These are phyloP conservation scores for Seira ritae DNA, from an alignment of 2,888 invertebrate genomes.

Conservation along the genomic window DNA sequence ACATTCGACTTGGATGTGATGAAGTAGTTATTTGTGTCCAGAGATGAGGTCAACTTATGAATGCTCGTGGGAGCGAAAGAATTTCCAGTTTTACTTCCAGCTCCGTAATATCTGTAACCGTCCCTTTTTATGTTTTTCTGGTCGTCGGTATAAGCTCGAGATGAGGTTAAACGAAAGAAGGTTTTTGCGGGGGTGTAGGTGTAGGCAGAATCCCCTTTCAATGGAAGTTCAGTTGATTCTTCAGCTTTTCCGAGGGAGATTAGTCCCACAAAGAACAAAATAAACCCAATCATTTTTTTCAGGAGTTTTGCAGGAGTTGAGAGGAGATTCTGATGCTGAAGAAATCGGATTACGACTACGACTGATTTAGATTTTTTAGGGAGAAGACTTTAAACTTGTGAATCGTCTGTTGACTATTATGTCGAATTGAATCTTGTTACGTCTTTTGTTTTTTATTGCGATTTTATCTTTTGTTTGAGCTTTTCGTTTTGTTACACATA, in stretches of 20 bases:
- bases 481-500: too few species aligned
- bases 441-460: too few species aligned
- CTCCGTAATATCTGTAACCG: slow-evolving; percentile 43
- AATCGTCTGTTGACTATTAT: too few species aligned
- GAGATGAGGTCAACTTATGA: slow-evolving; percentile 43
- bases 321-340: too few species aligned
- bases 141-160: slow-evolving; percentile 25
- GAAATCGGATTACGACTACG: too few species aligned
- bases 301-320: too few species aligned
- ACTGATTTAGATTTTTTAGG: too few species aligned
- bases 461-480: too few species aligned
- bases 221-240: background rate
- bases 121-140: background rate
- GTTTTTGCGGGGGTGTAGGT: background rate
- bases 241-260: too few species aligned
- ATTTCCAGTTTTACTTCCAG: slow-evolving; percentile 51
- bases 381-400: too few species aligned
- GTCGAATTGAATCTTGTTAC: too few species aligned
- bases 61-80: slow-evolving; percentile 52
- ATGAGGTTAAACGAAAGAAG: background rate
- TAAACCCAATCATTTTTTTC: too few species aligned
- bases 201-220: background rate
- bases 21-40: slow-evolving; percentile 49
- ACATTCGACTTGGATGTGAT: slow-evolving; percentile 22
- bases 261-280: background rate